These are phyloP conservation scores for Diaperis boleti DNA, from an alignment of 2,888 invertebrate species.

Conservation along the genomic window DNA sequence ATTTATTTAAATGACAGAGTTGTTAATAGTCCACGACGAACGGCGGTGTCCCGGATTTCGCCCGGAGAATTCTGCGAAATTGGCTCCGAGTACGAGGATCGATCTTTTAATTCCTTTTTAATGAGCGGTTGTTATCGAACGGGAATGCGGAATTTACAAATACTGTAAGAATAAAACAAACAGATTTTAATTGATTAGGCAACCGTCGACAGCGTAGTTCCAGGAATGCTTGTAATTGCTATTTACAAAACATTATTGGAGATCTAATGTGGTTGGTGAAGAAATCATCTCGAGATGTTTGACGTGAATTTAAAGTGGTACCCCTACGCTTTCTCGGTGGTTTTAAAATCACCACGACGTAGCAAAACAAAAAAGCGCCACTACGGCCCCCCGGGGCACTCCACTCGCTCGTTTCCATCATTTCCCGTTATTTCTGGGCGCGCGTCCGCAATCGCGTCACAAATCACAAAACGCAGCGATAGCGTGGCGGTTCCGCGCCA, in stretches of 20 bases:
- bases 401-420: no score
- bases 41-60: slow-evolving; percentile 25
- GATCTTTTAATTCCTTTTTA: slow-evolving; percentile 33
- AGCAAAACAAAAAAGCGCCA: no score
- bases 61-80: slow-evolving; percentile 28
- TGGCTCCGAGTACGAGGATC: slow-evolving; percentile 25
- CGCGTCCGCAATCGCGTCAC: slow-evolving; percentile 39
- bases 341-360: not conserved
- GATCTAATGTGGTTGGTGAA: no score
- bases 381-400: no score
- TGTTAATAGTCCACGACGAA: slow-evolving; percentile 31
- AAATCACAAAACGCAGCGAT: slow-evolving; percentile 37
- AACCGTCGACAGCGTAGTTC: no score
- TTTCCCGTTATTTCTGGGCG: slow-evolving; percentile 28
- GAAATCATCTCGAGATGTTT: no score
- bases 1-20: slow-evolving; percentile 35
- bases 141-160: no score
- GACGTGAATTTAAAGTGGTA: no score
- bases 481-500: slow-evolving; percentile 38
- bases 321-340: slow-evolving; percentile 4
- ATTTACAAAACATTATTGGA: no score
- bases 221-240: no score
- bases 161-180: no score
- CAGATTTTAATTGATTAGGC: no score
- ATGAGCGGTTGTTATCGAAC: slow-evolving; percentile 24